Evolutionary conservation across 2,797 vertebrate genomes (phyloP), one percentile per base, ranked within the genome.

Genomic region (Lophura swinhoii): DNA sequence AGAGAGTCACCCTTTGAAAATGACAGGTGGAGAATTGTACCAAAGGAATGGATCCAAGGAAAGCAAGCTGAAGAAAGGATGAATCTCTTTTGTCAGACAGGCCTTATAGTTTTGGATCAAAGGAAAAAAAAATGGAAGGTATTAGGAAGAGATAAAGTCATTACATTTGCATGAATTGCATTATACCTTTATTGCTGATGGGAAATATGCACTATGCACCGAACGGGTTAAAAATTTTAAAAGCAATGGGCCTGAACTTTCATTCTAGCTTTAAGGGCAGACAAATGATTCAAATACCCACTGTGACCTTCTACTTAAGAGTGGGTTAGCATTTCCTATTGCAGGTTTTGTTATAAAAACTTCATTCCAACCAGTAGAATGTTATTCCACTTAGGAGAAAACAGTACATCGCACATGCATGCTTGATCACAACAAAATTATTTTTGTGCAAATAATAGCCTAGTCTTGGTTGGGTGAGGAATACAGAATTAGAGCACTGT

Each of bases 391-490:
- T 84, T 11, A 89, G 73, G 55, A 78, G 20, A 14, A 78, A 73
- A 48, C 55, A 53, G 51, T 53, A 7, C 51, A 12, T 56, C 35
- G 31, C 35, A 22, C 20, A 28, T 16, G 31, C 70, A 18, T 44
- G n/a, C 9, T 33, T 22, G 12, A 6, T 63, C 29, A 55, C 29
- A 18, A 11, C 29, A 31, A 29, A 55, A 55, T 31, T 14, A 14
- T 26, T 68, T 62, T 62, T 67, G 22, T 22, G 33, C 23, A 17
- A 41, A 13, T 12, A 7, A 35, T 35, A 28, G 21, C 55, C 6
- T 35, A 0, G 1, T 26, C 58, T 63, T 10, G 1, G 10, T 12
- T 29, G 29, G 17, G 9, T 37, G 6, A 46, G 37, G 44, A 58
- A 53, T 53, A 23, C 1, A 10, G 22, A n/a, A 41, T 24, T 26